phyloP scores from a whole-genome alignment of 2,113 vertebrate genomes.

The Paralichthys olivaceus region DNA sequence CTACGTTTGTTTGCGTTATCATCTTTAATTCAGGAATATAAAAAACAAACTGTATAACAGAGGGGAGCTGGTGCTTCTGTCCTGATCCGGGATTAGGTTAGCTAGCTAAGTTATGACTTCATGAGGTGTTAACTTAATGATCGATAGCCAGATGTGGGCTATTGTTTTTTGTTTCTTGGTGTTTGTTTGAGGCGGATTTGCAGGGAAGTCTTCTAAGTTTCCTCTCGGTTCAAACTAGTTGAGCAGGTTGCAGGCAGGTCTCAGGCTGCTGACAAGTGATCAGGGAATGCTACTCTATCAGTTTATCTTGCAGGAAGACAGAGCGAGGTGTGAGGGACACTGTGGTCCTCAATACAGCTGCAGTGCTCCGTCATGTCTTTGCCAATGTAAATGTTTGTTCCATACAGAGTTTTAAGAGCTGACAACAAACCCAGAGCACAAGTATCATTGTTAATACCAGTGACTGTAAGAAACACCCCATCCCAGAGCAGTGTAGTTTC shows the following conservation, averaged over 20 bases:
- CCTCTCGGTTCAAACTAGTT: conserved; percentile 70
- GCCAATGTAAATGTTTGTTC: too few species aligned
- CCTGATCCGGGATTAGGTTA: conserved; percentile 18
- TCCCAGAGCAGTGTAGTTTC: too few species aligned
- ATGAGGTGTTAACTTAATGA: background rate
- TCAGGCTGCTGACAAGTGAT: conserved; percentile 64
- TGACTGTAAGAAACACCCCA: background rate
- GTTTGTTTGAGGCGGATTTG: conserved; percentile 22
- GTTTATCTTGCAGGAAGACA: conserved; percentile 20
- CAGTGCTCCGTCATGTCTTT: background rate
- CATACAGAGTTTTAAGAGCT: background rate
- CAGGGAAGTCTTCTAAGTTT: conserved; percentile 43
- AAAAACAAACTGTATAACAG: background rate
- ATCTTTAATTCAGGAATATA: background rate
- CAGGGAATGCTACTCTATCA: conserved; percentile 69
- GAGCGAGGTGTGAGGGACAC: background rate
- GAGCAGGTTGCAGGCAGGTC: conserved; percentile 70
- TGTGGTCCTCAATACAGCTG: background rate
- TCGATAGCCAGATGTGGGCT: background rate
- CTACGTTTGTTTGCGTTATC: background rate
- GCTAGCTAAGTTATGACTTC: conserved; percentile 38
- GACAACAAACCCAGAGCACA: background rate
- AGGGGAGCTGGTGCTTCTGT: conserved; percentile 28
- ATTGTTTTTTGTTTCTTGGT: background rate
- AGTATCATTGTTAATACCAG: background rate